Percentiles rank a stretch among this genome's conserved stretches.
Evolutionary conservation across 2,888 invertebrate genomes (phyloP).

Genomic region (Theretra japonica): DNA sequence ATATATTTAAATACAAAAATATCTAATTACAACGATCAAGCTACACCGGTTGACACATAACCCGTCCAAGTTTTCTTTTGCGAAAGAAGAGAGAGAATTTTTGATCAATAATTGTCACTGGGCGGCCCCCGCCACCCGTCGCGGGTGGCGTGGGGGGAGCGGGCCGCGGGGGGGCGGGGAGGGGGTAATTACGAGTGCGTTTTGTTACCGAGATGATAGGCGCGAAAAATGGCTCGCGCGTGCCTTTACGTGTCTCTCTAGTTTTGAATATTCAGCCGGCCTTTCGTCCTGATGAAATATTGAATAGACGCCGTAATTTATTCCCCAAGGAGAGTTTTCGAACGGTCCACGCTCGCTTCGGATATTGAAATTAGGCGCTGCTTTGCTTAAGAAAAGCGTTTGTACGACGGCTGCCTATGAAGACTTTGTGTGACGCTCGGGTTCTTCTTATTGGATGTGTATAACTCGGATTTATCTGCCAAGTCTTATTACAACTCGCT

Average conservation of each 20-base stretch:
- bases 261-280: conserved; percentile 84
- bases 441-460: conserved; percentile 25
- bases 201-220: conserved; percentile 85
- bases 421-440: conserved; percentile 42
- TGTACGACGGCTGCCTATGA: conserved; percentile 72
- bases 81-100: conserved; percentile 87
- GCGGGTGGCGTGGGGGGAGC: conserved; percentile 47
- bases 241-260: conserved; percentile 84
- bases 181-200: conserved; percentile 85
- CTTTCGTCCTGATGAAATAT: conserved; percentile 83
- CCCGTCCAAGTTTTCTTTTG: conserved; percentile 86
- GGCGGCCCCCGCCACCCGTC: conserved; percentile 72
- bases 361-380: conserved; percentile 85
- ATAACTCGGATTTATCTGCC: neutral
- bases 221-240: conserved; percentile 85
- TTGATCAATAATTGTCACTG: conserved; percentile 89
- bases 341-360: conserved; percentile 78
- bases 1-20: conserved; percentile 54
- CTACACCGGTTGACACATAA: conserved; percentile 79
- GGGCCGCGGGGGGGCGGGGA: conserved; percentile 56
- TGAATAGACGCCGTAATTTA: conserved; percentile 84
- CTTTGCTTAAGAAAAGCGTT: conserved; percentile 80
- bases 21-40: conserved; percentile 82
- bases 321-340: conserved; percentile 80
- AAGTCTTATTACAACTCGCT: neutral